Evolutionary conservation across 1,140 invertebrate species (phyloP).

Genomic region (Papilio xuthus): DNA sequence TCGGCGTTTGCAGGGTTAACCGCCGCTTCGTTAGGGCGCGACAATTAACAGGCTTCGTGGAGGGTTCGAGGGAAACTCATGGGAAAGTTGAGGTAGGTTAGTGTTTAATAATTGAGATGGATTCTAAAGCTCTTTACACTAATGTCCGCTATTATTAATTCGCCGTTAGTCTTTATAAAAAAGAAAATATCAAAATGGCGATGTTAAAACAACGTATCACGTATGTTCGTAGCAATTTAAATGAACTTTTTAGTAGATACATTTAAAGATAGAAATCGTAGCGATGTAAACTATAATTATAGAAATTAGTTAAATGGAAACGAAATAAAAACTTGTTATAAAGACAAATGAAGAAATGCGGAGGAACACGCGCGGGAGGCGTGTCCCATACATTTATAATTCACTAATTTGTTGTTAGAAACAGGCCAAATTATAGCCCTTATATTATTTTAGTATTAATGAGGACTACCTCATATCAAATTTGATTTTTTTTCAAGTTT

Average conservation of each 20-base stretch:
- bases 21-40: conserved; percentile 74
- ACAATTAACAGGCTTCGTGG: conserved; percentile 67
- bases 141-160: conserved; percentile 42
- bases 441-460: conserved; percentile 79
- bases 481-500: conserved; percentile 48
- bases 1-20: conserved; percentile 75
- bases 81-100: conserved; percentile 77
- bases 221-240: conserved; percentile 2
- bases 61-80: conserved; percentile 67
- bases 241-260: conserved; percentile 19
- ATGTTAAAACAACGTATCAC: background rate
- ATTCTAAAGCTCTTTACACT: conserved; percentile 30
- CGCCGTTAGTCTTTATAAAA: background rate
- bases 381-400: conserved; percentile 75
- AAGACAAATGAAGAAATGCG: conserved; percentile 76
- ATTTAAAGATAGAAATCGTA: conserved; percentile 39
- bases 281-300: conserved; percentile 69
- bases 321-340: conserved; percentile 52
- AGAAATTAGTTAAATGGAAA: conserved; percentile 53
- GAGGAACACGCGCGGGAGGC: conserved; percentile 61
- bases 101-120: conserved; percentile 55
- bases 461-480: conserved; percentile 57
- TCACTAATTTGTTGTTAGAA: conserved; percentile 78
- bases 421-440: conserved; percentile 71
- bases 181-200: too few species aligned